Conservation (phyloP, 2,888 invertebrate species). For the Yponomeuta sedellus region DNA sequence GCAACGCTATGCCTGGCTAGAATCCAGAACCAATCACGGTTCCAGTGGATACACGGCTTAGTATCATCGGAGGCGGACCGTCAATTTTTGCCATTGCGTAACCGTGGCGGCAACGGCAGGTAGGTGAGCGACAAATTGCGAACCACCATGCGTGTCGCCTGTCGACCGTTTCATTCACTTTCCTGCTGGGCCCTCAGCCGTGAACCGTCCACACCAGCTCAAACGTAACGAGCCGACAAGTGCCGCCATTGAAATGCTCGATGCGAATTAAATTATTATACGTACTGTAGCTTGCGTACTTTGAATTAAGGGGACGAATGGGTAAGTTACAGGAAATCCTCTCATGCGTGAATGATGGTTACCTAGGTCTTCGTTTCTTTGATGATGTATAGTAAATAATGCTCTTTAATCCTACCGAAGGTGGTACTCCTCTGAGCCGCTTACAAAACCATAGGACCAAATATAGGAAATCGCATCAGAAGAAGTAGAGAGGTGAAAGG, state of each 20-base stretch:
- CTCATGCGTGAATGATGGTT: too few species aligned
- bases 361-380: too few species aligned
- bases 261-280: neutral
- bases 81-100: conserved; percentile 63
- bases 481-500: too few species aligned
- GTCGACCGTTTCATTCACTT: conserved; percentile 40
- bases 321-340: too few species aligned
- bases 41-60: neutral
- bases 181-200: conserved; percentile 19
- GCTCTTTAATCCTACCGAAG: too few species aligned
- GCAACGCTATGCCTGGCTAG: neutral
- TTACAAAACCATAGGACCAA: too few species aligned
- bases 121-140: conserved; percentile 53
- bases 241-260: neutral
- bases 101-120: conserved; percentile 30
- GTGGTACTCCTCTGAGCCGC: too few species aligned
- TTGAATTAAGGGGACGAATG: neutral
- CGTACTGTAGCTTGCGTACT: neutral
- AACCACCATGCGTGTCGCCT: conserved; percentile 57
- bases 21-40: neutral
- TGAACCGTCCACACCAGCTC: conserved; percentile 2
- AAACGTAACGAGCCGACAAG: neutral
- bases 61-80: conserved; percentile 28
- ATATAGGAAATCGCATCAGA: too few species aligned
- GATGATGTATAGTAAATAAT: too few species aligned